Conservation (phyloP, 2,797 vertebrate species). For the Cryptoblepharus egeriae region DNA sequence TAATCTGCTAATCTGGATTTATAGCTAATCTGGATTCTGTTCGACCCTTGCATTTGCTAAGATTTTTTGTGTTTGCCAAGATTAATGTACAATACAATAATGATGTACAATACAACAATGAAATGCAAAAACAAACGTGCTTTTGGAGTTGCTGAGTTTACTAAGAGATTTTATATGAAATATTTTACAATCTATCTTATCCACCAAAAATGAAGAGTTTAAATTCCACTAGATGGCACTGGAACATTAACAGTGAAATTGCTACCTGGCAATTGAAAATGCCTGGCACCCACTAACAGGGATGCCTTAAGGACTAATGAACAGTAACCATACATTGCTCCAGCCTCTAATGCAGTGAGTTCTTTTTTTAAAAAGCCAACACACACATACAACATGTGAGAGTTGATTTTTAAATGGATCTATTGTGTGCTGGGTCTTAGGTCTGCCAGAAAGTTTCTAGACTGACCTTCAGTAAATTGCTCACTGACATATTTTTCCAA, state of each 20-base stretch:
- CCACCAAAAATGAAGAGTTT: not conserved
- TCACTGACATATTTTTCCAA: accelerated
- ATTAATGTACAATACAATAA: too few species aligned
- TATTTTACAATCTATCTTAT: not conserved
- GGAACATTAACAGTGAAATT: slow-evolving; percentile 7
- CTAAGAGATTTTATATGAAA: not conserved
- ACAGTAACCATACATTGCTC: not conserved
- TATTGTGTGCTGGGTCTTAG: not conserved
- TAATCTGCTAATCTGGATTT: too few species aligned
- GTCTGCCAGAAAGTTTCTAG: slow-evolving; percentile 2
- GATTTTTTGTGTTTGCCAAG: too few species aligned
- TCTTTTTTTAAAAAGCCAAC: not conserved
- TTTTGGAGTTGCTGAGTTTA: not conserved
- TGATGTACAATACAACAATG: too few species aligned
- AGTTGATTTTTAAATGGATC: slow-evolving; percentile 13
- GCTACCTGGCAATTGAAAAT: not conserved
- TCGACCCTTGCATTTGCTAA: not conserved
- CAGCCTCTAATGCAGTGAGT: not conserved
- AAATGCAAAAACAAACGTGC: too few species aligned
- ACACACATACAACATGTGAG: not conserved
- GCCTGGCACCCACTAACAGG: not conserved
- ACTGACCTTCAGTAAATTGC: slow-evolving; percentile 6
- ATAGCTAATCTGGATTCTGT: not conserved
- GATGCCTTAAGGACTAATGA: not conserved
- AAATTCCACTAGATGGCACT: slow-evolving; percentile 43